Evolutionary conservation across 2,113 vertebrate genomes (phyloP), one percentile per base, ranked within the genome.

Genomic region (Mus pahari): DNA sequence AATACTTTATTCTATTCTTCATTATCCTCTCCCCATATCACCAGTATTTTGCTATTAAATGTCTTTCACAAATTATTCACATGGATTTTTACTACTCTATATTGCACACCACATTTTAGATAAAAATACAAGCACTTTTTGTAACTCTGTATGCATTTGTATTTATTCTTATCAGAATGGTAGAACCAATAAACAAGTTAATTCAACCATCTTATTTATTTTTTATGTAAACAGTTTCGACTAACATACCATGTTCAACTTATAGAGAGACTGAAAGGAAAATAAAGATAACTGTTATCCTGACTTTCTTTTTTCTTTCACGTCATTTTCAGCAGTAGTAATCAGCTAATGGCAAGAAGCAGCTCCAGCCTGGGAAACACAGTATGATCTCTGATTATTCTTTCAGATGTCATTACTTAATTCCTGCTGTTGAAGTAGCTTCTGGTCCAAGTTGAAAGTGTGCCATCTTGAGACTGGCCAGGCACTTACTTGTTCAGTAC

Each of bases 101-200:
- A 75, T 12, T 55, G 0, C n/a, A 39, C 77, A 79, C 12, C 17
- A 79, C 33, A 79, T 33, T 82, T n/a, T 58, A 58, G 20, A 58
- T 58, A 81, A 81, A 58, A n/a, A 58, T n/a, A 58, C 2, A 58
- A 81, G 33, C 20, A 55, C 11, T n/a, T 58, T 92, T 89, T 94
- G 28, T 62, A 78, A 87, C 26, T 94, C 48, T 55, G 42, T 0
- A 50, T 39, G 55, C 13, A 33, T 55, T 39, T 26, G 1, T n/a
- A 89, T 86, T 96, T 39, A 86, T 83, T 95, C 74, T 89, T 75
- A 79, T 36, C 64, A 86, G n/a, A 94, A 91, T 3, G 70, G 5
- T 0, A 3, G 55, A 92, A 68, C 84, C 14, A 55, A 55, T 78
- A 33, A 88, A 75, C 24, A 74, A 86, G 55, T 53, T 2, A 73